phyloP scores from a whole-genome alignment of 2,797 vertebrate genomes.

The Schizopygopsis pylzovi region DNA sequence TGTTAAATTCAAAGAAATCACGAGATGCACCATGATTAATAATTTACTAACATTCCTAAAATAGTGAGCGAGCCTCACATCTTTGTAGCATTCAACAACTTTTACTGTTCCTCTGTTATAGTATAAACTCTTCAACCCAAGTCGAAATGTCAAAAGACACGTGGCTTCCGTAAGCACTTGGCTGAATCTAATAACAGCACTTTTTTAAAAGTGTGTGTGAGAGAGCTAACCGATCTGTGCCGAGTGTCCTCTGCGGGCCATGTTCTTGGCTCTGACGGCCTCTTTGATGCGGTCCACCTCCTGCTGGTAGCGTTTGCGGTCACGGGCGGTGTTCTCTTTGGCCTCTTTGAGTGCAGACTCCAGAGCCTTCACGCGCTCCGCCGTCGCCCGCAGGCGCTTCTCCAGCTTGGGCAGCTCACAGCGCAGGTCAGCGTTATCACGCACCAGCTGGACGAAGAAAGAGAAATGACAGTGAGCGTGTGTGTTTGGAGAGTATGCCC shows the following conservation, averaged over 20 bases:
- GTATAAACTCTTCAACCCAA: neutral
- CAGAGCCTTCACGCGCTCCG: slow-evolving; percentile 87
- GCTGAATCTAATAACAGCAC: neutral
- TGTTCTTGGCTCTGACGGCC: slow-evolving; percentile 88
- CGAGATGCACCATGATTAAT: neutral
- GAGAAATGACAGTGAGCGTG: neutral
- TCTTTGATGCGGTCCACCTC: slow-evolving; percentile 91
- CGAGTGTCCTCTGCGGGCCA: slow-evolving; percentile 87
- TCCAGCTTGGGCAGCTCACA: slow-evolving; percentile 89
- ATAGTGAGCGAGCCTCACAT: neutral
- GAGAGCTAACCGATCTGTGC: slow-evolving; percentile 82
- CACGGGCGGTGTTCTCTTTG: slow-evolving; percentile 88
- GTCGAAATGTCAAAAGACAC: neutral
- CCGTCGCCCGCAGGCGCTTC: slow-evolving; percentile 87
- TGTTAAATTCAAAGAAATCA: neutral
- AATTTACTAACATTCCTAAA: neutral
- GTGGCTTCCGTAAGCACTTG: neutral
- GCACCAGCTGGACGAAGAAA: slow-evolving; percentile 79
- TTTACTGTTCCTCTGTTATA: neutral
- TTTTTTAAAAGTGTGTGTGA: neutral
- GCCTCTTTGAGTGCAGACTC: slow-evolving; percentile 88
- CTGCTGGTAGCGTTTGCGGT: slow-evolving; percentile 88
- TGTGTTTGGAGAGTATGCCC: neutral
- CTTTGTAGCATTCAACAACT: neutral
- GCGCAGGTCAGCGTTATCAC: slow-evolving; percentile 88